Conservation (phyloP, 2,797 vertebrate species). For the Dendrocincla tyrannina region DNA sequence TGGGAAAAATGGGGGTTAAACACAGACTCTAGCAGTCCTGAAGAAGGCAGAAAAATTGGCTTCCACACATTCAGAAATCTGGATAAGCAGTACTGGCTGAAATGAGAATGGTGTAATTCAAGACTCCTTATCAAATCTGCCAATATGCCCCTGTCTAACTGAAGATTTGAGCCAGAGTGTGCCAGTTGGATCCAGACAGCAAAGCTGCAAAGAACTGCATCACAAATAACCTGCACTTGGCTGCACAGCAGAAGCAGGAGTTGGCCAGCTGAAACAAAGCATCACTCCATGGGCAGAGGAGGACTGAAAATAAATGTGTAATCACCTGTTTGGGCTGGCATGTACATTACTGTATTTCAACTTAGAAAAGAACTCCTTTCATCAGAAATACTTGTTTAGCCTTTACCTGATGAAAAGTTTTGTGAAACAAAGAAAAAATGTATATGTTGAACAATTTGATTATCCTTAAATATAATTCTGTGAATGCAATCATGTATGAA, state of each 20-base stretch:
- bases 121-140: background rate
- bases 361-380: background rate
- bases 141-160: background rate
- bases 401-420: background rate
- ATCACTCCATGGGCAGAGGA: background rate
- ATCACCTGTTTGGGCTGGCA: background rate
- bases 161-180: background rate
- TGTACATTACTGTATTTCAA: background rate
- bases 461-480: background rate
- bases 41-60: background rate
- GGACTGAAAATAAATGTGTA: background rate
- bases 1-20: background rate
- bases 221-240: background rate
- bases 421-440: background rate
- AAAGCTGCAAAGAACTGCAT: background rate
- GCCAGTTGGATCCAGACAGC: background rate
- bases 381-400: background rate
- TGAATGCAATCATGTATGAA: fast-evolving
- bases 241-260: background rate
- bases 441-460: background rate
- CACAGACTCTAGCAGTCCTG: background rate
- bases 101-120: background rate
- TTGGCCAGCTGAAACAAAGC: background rate
- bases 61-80: background rate
- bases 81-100: background rate